Percentiles rank a stretch among this genome's conserved stretches.
Evolutionary conservation across 1,140 invertebrate genomes (phyloP).

Genomic region (Agrilus planipennis): DNA sequence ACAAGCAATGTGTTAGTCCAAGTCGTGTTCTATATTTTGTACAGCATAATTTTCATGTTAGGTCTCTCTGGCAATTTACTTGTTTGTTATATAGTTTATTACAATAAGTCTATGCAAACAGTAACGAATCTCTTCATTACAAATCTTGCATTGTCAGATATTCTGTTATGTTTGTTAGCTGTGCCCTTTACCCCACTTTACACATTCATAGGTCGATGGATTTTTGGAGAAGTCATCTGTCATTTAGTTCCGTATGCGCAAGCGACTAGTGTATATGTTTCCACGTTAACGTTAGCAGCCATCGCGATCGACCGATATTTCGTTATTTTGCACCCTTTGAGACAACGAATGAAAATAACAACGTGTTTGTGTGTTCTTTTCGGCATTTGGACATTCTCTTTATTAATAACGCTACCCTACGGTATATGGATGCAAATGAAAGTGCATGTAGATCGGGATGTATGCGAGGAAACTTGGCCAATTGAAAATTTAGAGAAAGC

Average conservation of each 20-base stretch:
- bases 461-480: slow-evolving; percentile 83
- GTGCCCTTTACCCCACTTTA: slow-evolving; percentile 89
- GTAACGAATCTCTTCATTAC: slow-evolving; percentile 96
- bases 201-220: slow-evolving; percentile 77
- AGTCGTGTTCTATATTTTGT: slow-evolving; percentile 70
- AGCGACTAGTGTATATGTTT: slow-evolving; percentile 87
- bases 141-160: slow-evolving; percentile 87
- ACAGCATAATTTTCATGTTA: slow-evolving; percentile 70
- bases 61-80: slow-evolving; percentile 85
- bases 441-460: slow-evolving; percentile 31
- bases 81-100: slow-evolving; percentile 80
- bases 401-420: slow-evolving; percentile 80
- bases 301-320: slow-evolving; percentile 93
- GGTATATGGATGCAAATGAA: slow-evolving; percentile 62
- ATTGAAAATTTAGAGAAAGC: slow-evolving; percentile 53
- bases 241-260: slow-evolving; percentile 84
- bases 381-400: slow-evolving; percentile 77
- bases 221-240: slow-evolving; percentile 76
- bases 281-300: slow-evolving; percentile 87
- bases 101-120: slow-evolving; percentile 89
- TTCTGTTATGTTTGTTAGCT: slow-evolving; percentile 79
- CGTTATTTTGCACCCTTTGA: slow-evolving; percentile 90
- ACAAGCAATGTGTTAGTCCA: slow-evolving; percentile 53
- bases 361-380: slow-evolving; percentile 72
- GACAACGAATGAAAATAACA: slow-evolving; percentile 76